phyloP scores from a whole-genome alignment of 1,140 invertebrate species.

The Liolophura sinensis region DNA sequence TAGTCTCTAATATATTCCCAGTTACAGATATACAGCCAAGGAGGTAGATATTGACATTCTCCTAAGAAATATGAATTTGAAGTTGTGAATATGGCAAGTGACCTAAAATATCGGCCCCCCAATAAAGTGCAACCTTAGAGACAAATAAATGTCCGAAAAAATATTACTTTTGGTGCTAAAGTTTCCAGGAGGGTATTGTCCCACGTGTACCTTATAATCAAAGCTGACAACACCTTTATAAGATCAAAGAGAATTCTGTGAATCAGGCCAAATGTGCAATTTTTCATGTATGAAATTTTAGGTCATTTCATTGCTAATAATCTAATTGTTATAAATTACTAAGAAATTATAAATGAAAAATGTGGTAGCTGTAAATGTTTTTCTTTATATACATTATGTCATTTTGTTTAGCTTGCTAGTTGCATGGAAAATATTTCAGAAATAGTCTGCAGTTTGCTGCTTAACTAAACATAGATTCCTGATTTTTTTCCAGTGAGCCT shows the following conservation, averaged over 20 bases:
- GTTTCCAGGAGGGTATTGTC: too few species aligned
- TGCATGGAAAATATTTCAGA: background rate
- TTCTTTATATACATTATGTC: background rate
- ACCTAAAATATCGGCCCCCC: too few species aligned
- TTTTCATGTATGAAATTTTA: too few species aligned
- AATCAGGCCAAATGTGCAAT: too few species aligned
- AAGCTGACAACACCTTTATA: too few species aligned
- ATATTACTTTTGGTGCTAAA: too few species aligned
- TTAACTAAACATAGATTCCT: slow-evolving; percentile 1
- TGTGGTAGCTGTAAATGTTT: background rate
- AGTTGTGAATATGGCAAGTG: background rate
- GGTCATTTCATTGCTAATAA: background rate
- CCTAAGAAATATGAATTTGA: background rate
- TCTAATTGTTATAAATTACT: background rate
- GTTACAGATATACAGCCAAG: slow-evolving; percentile 66
- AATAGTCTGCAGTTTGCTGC: background rate
- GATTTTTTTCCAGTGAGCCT: slow-evolving; percentile 56
- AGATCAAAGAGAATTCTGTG: too few species aligned
- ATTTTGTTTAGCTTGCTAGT: background rate
- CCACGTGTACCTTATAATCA: too few species aligned
- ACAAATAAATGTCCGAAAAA: too few species aligned
- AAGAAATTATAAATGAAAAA: slow-evolving; percentile 6
- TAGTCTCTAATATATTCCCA: slow-evolving; percentile 78
- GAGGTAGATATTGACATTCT: slow-evolving; percentile 13
- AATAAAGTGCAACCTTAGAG: too few species aligned